Evolutionary conservation across 2,797 vertebrate genomes (phyloP).

Genomic region (Halcyon smyrnensis): DNA sequence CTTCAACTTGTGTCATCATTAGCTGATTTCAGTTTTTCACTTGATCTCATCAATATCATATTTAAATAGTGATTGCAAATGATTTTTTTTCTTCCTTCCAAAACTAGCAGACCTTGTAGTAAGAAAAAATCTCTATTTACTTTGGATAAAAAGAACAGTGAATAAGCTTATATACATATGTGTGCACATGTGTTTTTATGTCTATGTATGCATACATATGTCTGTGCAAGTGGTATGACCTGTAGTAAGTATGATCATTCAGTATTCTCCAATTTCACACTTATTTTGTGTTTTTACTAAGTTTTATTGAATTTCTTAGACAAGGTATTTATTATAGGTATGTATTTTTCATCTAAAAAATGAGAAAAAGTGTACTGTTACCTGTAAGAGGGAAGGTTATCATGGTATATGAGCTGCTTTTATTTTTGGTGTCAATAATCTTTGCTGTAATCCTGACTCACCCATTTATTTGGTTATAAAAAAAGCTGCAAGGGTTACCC

Average conservation of each 20-base stretch:
- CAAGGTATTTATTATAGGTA: background rate
- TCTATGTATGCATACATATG: background rate
- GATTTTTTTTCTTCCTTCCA: background rate
- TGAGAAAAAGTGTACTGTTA: background rate
- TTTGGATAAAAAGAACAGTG: background rate
- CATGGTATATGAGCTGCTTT: background rate
- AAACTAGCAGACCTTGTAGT: background rate
- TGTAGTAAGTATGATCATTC: background rate
- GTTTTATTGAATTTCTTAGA: background rate
- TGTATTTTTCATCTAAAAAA: background rate
- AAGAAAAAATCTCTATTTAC: background rate
- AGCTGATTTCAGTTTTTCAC: background rate
- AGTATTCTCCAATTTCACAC: background rate
- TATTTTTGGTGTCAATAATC: slow-evolving; percentile 17
- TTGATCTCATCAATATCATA: background rate
- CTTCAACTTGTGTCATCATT: background rate
- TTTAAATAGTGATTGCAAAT: background rate
- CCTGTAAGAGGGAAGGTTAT: background rate
- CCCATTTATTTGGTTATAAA: background rate
- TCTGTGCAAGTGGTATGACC: background rate
- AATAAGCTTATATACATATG: background rate
- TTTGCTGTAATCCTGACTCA: background rate
- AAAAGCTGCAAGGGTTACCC: background rate
- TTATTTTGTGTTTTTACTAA: background rate
- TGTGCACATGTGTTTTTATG: background rate